Evolutionary conservation across 1,140 invertebrate genomes (phyloP), one percentile per base, ranked within the genome.

Genomic region (Chionoecetes opilio): DNA sequence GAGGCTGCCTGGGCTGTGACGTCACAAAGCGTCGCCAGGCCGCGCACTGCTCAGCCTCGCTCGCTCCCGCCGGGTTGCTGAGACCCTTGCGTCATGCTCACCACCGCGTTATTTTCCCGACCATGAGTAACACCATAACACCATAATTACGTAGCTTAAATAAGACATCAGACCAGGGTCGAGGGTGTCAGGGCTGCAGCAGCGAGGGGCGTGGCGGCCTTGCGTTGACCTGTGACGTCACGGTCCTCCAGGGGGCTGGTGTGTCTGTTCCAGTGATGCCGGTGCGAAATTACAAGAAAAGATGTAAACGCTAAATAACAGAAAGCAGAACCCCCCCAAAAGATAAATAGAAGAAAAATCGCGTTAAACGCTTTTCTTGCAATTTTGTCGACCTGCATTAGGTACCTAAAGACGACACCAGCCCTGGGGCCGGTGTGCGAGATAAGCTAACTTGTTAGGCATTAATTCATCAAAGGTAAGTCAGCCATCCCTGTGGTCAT

Each of bases 121-220:
- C n/a, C 63, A 46, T 75, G 21, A 53, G 63, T 75, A 26, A 11
- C n/a, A n/a, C 63, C 63, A 75, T 75, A 75, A 75, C 21, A 75
- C n/a, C n/a, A n/a, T 26, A 17, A 75, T 75, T n/a, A 75, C 21
- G n/a, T 21, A n/a, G 21, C 63, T n/a, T n/a, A 26, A 75, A 75
- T 5, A 75, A 75, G n/a, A n/a, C 3, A 2, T 75, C 21, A 75
- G 63, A 26, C 0, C n/a, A 53, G 63, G 63, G 63, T 75, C 21
- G n/a, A 75, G 63, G 63, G 63, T n/a, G 63, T 75, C 63, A 26
- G 35, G 53, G 75, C 34, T 92, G 93, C 41, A 87, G 86, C n/a
- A 94, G 93, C 38, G 86, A 89, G 53, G 93, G 93, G 93, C 87
- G 46, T 94, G 93, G 93, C 93, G 93, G 93, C 86, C 86, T 75